Conservation (phyloP, 2,888 invertebrate genomes). For the Podotricha telesiphe region DNA sequence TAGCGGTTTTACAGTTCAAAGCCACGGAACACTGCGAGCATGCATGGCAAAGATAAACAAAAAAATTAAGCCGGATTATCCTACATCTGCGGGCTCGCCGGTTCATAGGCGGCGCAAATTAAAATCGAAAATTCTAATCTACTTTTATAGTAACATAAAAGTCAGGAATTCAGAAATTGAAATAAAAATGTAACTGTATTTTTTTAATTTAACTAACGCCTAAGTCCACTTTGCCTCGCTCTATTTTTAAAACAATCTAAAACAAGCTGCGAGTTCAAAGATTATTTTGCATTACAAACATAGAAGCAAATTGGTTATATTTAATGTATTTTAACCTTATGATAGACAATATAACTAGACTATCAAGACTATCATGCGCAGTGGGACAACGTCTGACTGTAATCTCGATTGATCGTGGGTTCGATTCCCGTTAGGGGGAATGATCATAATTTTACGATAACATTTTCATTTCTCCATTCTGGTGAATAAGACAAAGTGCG, state of each 20-base stretch:
- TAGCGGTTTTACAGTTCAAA: constrained; percentile 11
- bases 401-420: too few relatives aligned
- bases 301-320: neutral
- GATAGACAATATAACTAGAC: too few relatives aligned
- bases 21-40: constrained; percentile 26
- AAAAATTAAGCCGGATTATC: constrained; percentile 39
- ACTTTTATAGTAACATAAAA: constrained; percentile 20
- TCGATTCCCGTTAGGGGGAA: too few relatives aligned
- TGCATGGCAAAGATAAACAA: constrained; percentile 41
- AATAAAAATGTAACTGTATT: constrained; percentile 5
- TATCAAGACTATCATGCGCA: too few relatives aligned
- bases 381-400: too few relatives aligned
- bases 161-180: neutral
- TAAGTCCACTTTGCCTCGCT: neutral
- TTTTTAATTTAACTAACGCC: neutral
- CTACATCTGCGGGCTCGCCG: constrained; percentile 27
- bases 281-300: neutral
- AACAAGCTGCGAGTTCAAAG: neutral
- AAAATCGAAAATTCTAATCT: constrained; percentile 29
- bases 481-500: too few relatives aligned
- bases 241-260: neutral
- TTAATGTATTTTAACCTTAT: neutral
- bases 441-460: too few relatives aligned
- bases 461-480: too few relatives aligned
- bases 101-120: constrained; percentile 17